Conservation (phyloP, 2,888 invertebrate species). For the Euclidia mi region DNA sequence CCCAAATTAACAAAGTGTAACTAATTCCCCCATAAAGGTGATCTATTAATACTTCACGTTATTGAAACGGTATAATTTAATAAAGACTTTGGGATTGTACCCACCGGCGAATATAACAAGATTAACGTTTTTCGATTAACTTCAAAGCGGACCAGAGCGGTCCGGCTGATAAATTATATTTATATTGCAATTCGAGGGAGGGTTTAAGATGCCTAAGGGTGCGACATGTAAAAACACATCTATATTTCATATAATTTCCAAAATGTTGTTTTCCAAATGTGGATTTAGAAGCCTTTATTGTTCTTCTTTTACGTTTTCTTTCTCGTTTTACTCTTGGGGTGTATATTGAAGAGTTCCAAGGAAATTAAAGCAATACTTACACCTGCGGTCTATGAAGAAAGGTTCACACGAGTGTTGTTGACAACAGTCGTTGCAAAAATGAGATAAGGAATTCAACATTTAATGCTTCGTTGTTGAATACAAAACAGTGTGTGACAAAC, state of each 20-base stretch:
- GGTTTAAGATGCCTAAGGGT: conserved; percentile 24
- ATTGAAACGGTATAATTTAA: conserved; percentile 45
- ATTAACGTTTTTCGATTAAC: conserved; percentile 56
- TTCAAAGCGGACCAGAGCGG: conserved; percentile 27
- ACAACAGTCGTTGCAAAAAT: not conserved
- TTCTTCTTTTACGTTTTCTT: conserved; percentile 13
- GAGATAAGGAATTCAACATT: not conserved
- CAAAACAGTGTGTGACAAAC: too few relatives aligned
- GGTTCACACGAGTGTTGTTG: conserved; percentile 1
- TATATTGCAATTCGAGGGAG: conserved; percentile 41
- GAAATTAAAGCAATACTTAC: conserved; percentile 2
- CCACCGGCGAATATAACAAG: conserved; percentile 38
- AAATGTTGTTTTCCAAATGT: conserved; percentile 30
- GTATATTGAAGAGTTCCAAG: conserved; percentile 15
- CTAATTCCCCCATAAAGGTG: conserved; percentile 29
- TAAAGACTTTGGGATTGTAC: conserved; percentile 24
- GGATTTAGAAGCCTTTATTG: conserved; percentile 12
- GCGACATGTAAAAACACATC: conserved; percentile 22
- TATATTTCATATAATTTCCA: conserved; percentile 30
- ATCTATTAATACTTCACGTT: conserved; percentile 31
- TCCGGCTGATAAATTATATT: conserved; percentile 45
- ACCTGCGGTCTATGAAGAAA: conserved; percentile 1
- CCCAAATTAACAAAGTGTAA: conserved; percentile 37
- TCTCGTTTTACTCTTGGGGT: conserved; percentile 5
- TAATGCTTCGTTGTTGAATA: too few relatives aligned